Evolutionary conservation across 2,797 vertebrate genomes (phyloP).

Genomic region (Pristis pectinata): DNA sequence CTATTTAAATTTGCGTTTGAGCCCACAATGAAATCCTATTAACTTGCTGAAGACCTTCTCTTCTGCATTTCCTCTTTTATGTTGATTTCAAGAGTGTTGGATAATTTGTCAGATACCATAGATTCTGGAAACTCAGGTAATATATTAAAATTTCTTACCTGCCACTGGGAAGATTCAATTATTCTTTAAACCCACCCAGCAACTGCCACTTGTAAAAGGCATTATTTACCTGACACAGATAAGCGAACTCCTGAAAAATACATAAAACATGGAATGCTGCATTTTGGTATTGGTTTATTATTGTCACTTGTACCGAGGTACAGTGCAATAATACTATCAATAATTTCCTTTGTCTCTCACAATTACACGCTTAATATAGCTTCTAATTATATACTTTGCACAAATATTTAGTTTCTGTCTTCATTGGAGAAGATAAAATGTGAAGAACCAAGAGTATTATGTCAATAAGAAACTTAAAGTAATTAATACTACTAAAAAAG

Average conservation of each 20-base stretch:
- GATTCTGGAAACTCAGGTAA: background rate
- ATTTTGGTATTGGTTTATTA: no score
- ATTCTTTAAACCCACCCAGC: background rate
- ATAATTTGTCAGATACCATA: background rate
- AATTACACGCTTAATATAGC: background rate
- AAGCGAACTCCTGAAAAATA: constrained; percentile 29
- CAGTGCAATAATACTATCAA: no score
- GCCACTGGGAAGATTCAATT: background rate
- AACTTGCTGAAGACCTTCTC: no score
- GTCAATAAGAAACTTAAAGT: no score
- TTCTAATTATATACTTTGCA: background rate
- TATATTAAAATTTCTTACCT: constrained; percentile 5
- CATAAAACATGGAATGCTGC: background rate
- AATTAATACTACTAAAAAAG: no score
- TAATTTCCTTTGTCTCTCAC: background rate
- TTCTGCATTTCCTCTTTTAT: no score
- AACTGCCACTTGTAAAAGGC: background rate
- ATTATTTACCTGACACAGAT: constrained; percentile 23
- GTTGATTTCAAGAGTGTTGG: background rate
- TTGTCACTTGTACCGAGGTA: no score
- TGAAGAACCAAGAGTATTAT: no score
- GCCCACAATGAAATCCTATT: no score
- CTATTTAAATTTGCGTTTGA: no score
- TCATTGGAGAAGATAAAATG: no score
- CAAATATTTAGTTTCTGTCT: no score